Conservation (phyloP, 2,888 invertebrate species). For the Aphrophora alni region DNA sequence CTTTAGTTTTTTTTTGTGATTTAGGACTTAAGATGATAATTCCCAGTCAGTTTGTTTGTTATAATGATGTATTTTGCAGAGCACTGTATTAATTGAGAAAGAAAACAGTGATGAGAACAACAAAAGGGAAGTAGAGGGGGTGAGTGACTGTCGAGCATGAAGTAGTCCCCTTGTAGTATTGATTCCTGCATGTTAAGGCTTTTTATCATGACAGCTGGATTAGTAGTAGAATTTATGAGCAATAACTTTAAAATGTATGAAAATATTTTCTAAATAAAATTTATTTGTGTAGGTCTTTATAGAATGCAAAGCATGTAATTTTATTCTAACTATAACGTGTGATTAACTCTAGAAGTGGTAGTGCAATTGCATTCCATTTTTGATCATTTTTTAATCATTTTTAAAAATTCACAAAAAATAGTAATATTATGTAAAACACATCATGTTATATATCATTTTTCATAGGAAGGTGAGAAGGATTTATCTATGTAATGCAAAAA, state of each 20-base stretch:
- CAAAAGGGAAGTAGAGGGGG: conserved; percentile 15
- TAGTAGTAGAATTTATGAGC: not conserved
- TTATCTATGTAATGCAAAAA: no score
- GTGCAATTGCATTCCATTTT: no score
- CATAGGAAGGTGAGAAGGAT: no score
- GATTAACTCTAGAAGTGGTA: no score
- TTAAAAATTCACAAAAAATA: no score
- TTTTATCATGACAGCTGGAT: not conserved
- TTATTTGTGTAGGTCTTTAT: no score
- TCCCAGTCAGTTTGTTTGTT: not conserved
- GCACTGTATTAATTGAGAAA: conserved; percentile 33
- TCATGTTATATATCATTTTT: no score
- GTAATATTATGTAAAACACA: no score
- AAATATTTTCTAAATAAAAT: no score
- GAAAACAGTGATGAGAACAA: conserved; percentile 14
- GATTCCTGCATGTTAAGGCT: not conserved
- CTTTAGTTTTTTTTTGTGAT: no score
- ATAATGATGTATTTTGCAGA: conserved; percentile 36
- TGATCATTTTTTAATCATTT: no score
- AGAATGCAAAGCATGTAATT: no score
- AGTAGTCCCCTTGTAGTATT: not conserved
- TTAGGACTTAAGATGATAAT: not conserved
- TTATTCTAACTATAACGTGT: not conserved
- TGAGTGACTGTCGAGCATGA: conserved; percentile 19
- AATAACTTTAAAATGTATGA: not conserved